These are phyloP conservation scores for Zaprionus inermis DNA, from an alignment of 1,140 invertebrate genomes.

Conservation along the genomic window DNA sequence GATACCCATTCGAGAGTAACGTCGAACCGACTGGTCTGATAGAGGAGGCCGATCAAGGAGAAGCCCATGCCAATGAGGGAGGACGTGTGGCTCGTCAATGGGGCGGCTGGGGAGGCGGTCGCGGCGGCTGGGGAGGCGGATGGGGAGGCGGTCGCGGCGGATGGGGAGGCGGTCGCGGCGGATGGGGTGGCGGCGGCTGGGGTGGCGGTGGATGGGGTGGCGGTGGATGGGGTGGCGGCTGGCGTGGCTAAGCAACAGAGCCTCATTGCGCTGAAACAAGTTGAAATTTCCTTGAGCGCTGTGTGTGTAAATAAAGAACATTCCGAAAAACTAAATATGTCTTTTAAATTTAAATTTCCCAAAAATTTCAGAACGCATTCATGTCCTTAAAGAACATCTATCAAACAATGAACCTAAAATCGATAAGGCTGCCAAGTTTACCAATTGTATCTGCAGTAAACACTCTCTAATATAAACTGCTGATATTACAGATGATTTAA, in stretches of 20 bases:
- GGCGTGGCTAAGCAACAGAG: conserved; percentile 10
- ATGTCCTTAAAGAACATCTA: not conserved
- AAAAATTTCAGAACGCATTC: not conserved
- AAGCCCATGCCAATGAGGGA: conserved; percentile 48
- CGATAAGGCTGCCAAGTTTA: no score
- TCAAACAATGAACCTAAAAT: not conserved
- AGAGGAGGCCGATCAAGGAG: conserved; percentile 53
- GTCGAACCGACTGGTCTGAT: not conserved
- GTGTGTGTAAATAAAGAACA: conserved; percentile 44
- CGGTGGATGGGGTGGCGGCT: conserved; percentile 3
- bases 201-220: not conserved
- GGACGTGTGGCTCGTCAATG: conserved; percentile 33
- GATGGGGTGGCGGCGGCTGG: conserved; percentile 11
- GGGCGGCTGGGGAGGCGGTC: not conserved
- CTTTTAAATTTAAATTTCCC: conserved; percentile 3
- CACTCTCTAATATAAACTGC: not conserved
- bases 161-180: no score
- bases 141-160: not conserved
- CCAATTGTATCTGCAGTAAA: not conserved
- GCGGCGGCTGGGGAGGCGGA: conserved; percentile 14
- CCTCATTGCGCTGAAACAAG: not conserved
- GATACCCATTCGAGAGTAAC: no score
- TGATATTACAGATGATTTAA: not conserved
- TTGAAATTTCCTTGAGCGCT: not conserved
- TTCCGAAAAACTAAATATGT: conserved; percentile 17